Conservation (phyloP, 2,113 vertebrate species). For the Nothoprocta perdicaria region DNA sequence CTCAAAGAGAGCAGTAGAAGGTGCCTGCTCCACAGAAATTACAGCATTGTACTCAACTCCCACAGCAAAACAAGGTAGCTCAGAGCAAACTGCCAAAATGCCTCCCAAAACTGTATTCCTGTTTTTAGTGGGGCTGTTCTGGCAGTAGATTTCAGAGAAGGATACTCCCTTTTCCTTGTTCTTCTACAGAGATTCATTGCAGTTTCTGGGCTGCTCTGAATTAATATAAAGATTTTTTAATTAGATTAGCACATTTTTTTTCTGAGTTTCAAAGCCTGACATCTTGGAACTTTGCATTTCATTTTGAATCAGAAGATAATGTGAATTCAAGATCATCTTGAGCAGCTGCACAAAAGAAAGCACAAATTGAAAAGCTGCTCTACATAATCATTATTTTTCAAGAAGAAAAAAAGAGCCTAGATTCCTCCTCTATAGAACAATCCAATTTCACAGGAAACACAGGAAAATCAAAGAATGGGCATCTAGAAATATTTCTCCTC, state of each 20-base stretch:
- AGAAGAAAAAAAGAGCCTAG: neutral
- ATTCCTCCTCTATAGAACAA: neutral
- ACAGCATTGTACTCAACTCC: neutral
- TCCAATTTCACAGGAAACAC: neutral
- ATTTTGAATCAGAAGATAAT: neutral
- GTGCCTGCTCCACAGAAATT: conserved; percentile 23
- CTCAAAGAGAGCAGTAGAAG: conserved; percentile 7
- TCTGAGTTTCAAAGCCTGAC: neutral
- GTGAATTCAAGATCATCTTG: neutral
- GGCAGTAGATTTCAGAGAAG: neutral
- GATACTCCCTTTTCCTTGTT: neutral
- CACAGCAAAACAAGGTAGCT: neutral
- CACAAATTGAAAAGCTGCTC: neutral
- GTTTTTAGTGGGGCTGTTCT: neutral
- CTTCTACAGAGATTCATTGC: neutral
- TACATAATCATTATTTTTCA: neutral
- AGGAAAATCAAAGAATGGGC: neutral
- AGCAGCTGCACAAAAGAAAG: neutral
- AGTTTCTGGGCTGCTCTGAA: neutral
- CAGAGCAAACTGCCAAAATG: conserved; percentile 20
- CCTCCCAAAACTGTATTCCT: neutral
- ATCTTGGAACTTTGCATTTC: neutral
- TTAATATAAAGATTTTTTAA: neutral
- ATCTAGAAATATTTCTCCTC: neutral
- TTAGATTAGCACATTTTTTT: neutral